phyloP scores from a whole-genome alignment of 2,888 invertebrate species.

The Osmoderma eremita region DNA sequence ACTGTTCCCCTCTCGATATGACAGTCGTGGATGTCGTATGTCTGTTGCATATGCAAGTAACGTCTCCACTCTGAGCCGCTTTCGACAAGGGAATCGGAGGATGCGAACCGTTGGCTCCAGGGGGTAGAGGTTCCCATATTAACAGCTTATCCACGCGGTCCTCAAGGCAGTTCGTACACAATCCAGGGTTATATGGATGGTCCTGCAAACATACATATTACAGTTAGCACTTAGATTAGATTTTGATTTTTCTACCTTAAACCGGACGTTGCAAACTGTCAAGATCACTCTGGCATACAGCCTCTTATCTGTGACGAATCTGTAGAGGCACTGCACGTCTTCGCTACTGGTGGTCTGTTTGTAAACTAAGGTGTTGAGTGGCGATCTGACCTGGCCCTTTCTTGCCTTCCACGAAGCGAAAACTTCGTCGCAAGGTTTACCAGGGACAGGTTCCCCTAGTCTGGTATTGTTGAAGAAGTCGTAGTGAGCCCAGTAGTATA shows the following conservation, averaged over 20 bases:
- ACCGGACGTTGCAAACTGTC: slow-evolving; percentile 80
- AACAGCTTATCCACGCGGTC: slow-evolving; percentile 86
- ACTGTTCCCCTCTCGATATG: slow-evolving; percentile 74
- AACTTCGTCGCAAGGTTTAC: slow-evolving; percentile 87
- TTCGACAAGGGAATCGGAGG: slow-evolving; percentile 66
- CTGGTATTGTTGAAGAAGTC: slow-evolving; percentile 93
- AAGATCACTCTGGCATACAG: slow-evolving; percentile 84
- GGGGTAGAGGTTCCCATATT: slow-evolving; percentile 77
- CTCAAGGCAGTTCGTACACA: slow-evolving; percentile 87
- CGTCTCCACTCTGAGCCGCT: slow-evolving; percentile 74
- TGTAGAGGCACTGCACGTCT: slow-evolving; percentile 84
- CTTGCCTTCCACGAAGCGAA: slow-evolving; percentile 86
- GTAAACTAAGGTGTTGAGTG: slow-evolving; percentile 87
- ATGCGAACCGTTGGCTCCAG: slow-evolving; percentile 60
- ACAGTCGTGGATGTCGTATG: slow-evolving; percentile 69
- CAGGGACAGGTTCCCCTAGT: slow-evolving; percentile 83
- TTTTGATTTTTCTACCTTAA: slow-evolving; percentile 74
- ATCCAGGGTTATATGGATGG: slow-evolving; percentile 79
- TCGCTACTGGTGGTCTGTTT: slow-evolving; percentile 77
- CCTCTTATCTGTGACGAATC: slow-evolving; percentile 84
- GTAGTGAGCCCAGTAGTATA: slow-evolving; percentile 95
- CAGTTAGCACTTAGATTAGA: neutral
- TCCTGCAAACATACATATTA: slow-evolving; percentile 65
- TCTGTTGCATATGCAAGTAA: slow-evolving; percentile 79
- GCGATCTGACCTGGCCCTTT: slow-evolving; percentile 81